Evolutionary conservation across 2,797 vertebrate species (phyloP), one percentile per base, ranked within the genome.

Genomic region (Pitangus sulphuratus): DNA sequence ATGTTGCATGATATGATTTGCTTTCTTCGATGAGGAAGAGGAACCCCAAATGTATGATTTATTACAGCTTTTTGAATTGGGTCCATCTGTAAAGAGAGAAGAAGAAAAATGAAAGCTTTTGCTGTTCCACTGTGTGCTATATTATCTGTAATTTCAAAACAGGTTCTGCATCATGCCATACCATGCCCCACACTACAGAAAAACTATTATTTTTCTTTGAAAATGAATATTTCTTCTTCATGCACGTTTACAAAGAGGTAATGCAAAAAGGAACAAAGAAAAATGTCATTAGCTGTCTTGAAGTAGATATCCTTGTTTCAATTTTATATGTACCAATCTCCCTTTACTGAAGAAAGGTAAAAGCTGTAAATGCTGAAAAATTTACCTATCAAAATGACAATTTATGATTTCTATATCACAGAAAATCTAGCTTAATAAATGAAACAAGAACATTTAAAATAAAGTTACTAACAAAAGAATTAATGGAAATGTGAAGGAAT

Each of bases 31-130:
- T 98, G 97, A 71, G 98, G 98, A 98, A 99, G 98, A 95, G 99
- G 98, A 97, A 99, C 98, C 95, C 99, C 98, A 80, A 99, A 99
- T 65, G 99, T 99, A 98, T 99, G 99, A 98, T 99, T 99, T 98
- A 99, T 98, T 98, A 99, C 98, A 89, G 99, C 99, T 98, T 99
- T 99, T 98, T 99, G 99, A 98, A 99, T 99, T 81, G 99, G 99
- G 98, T 99, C 99, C 99, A 99, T 99, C 99, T 99, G 98, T 95
- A 98, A 98, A 97, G 96, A 98, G 89, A 97, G 68, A 95, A 98
- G 37, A 93, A 97, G 74, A 96, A 91, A 96, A 96, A 97, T 96
- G 97, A 98, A 97, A 98, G 78, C 91, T 96, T 97, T 95, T 95
- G 95, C 95, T 97, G 83, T 97, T 97, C 75, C 94, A 95, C 44